Base-by-base conservation (phyloP, 1,140 invertebrate genomes). In the Trichonephila clavipes region DNA sequence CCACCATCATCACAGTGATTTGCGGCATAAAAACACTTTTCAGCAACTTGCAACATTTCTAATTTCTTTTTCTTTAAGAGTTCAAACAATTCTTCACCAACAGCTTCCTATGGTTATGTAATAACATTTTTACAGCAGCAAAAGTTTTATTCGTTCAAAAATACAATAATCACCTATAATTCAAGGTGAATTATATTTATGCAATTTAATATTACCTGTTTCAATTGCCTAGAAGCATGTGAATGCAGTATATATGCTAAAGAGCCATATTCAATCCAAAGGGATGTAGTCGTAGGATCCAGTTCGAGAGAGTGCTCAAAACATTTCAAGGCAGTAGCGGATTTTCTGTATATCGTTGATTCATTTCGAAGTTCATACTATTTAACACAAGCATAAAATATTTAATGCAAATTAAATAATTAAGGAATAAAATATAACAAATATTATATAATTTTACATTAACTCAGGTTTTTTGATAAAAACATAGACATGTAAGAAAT, bases 221-320 rank as follows among this genome's bases (percentile, higher is more conserved):
- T 98, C 16, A 99, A 96, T 93, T 98, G 96, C 87, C 98, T 96
- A 5, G 98, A 98, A 95, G 97, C 98, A 95, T 98, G 98, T 0
- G 98, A 98, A 95, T 98, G 98, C 5, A 98, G 97, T 95, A 97
- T 97, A 95, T 99, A 99, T 1, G 97, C 97, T 95, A 98, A 97
- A 64, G 97, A 97, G 2, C 98, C 98, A 95, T 97, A 98, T 95
- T 99, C 98, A 58, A 98, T 98, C 97, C 98, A 98, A 94, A 99
- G 96, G 90, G 97, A 86, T n/a, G 94, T 94, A 95, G 97, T 97
- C 1, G 96, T 96, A 1, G 97, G 96, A 93, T 98, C 97, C 1
- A 99, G 95, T 94, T 97, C 96, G 21, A 98, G 96, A 2, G 98
- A 97, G 94, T 97, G 96, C 94, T 97, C 97, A 95, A 98, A 99